phyloP scores from a whole-genome alignment of 2,113 vertebrate genomes.

The Microcebus lehilahytsara region DNA sequence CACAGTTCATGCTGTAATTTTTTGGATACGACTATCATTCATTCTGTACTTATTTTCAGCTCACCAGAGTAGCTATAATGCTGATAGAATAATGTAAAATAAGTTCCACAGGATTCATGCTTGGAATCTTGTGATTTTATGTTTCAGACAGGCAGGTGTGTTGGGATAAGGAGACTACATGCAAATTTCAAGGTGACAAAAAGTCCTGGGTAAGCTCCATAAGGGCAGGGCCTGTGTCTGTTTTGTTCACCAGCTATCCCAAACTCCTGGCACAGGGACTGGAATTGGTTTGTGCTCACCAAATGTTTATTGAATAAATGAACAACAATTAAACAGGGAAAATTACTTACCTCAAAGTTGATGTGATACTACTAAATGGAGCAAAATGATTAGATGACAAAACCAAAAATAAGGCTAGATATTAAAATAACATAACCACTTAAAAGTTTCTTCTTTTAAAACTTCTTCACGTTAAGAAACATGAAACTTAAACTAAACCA shows the following conservation, averaged over 20 bases:
- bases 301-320: neutral
- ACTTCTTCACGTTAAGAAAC: too few species aligned
- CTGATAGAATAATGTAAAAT: neutral
- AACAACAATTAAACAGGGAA: neutral
- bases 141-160: neutral
- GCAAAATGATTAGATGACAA: neutral
- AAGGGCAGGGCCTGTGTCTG: neutral
- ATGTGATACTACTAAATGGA: neutral
- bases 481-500: constrained; percentile 2
- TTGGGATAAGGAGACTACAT: neutral
- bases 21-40: neutral
- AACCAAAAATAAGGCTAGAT: neutral
- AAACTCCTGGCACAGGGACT: neutral
- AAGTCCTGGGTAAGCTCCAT: neutral
- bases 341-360: neutral
- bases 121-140: neutral
- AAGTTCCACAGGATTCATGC: neutral
- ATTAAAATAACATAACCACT: constrained; percentile 24
- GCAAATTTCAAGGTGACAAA: constrained; percentile 11
- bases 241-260: neutral
- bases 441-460: too few species aligned
- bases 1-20: neutral
- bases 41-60: neutral
- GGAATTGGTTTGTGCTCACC: neutral
- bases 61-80: neutral